Evolutionary conservation across 2,797 vertebrate species (phyloP).

Genomic region (Enteromius argenteus): DNA sequence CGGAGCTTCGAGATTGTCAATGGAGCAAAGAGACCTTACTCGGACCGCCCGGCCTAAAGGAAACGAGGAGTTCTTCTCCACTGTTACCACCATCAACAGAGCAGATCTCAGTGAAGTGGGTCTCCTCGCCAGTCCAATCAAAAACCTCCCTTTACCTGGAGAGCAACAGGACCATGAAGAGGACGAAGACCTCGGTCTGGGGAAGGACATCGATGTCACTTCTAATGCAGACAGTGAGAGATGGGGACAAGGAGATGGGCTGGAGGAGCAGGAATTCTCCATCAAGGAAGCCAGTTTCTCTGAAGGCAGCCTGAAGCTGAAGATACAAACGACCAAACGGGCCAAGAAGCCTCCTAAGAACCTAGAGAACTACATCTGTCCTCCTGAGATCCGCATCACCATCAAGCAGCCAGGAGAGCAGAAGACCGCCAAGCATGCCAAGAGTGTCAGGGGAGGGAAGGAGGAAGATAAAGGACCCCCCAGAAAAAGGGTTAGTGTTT

Average conservation of each 20-base stretch:
- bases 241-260: conserved; percentile 82
- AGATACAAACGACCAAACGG: conserved; percentile 98
- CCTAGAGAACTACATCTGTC: conserved; percentile 99
- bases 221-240: conserved; percentile 87
- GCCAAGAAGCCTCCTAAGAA: conserved; percentile 98
- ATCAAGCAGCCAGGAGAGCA: conserved; percentile 93
- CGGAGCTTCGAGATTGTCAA: conserved; percentile 75
- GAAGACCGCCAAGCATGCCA: conserved; percentile 79
- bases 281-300: conserved; percentile 99
- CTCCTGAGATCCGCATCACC: conserved; percentile 97
- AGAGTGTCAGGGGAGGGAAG: conserved; percentile 79
- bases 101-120: conserved; percentile 73
- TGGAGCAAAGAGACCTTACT: conserved; percentile 94
- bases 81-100: conserved; percentile 74
- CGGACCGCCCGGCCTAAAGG: conserved; percentile 87
- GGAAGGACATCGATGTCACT: conserved; percentile 85
- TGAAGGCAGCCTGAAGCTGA: conserved; percentile 96
- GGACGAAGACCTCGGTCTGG: conserved; percentile 85
- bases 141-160: conserved; percentile 81
- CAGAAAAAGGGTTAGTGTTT: conserved; percentile 90
- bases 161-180: conserved; percentile 90
- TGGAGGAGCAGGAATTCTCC: conserved; percentile 97
- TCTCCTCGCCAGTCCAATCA: conserved; percentile 71
- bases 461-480: conserved; percentile 91
- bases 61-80: conserved; percentile 83